These are phyloP conservation scores for Microtus montanus DNA, from an alignment of 2,113 vertebrate genomes.

Conservation along the genomic window DNA sequence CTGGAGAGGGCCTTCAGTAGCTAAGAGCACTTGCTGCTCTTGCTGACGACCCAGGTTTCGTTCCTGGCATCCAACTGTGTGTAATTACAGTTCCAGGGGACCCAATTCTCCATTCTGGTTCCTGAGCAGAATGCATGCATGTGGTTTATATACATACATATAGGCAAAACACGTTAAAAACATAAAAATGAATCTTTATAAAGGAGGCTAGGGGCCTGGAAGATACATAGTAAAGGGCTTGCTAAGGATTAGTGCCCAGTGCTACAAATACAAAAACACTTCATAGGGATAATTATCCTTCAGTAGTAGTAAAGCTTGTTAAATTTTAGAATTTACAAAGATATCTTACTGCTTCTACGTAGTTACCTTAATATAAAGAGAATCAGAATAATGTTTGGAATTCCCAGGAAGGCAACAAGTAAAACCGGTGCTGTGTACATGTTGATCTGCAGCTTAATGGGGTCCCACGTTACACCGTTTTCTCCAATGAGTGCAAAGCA, in stretches of 20 bases:
- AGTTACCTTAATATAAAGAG: conserved; percentile 92
- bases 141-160: neutral
- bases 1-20: neutral
- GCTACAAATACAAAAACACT: neutral
- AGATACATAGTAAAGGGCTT: neutral
- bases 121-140: neutral
- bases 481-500: conserved; percentile 94
- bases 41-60: neutral
- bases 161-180: neutral
- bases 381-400: conserved; percentile 94
- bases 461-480: conserved; percentile 86
- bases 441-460: conserved; percentile 91
- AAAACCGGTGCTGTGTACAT: conserved; percentile 97
- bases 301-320: conserved; percentile 9
- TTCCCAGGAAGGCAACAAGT: conserved; percentile 89
- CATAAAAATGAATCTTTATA: neutral
- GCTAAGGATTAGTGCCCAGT: neutral
- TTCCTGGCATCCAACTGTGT: neutral
- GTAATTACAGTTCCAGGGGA: neutral
- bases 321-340: conserved; percentile 26
- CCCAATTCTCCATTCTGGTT: neutral
- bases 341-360: conserved; percentile 11
- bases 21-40: neutral
- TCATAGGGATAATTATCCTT: too few species aligned
- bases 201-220: neutral